Evolutionary conservation across 2,888 invertebrate genomes (phyloP).

Genomic region (Chelonus formosanus): DNA sequence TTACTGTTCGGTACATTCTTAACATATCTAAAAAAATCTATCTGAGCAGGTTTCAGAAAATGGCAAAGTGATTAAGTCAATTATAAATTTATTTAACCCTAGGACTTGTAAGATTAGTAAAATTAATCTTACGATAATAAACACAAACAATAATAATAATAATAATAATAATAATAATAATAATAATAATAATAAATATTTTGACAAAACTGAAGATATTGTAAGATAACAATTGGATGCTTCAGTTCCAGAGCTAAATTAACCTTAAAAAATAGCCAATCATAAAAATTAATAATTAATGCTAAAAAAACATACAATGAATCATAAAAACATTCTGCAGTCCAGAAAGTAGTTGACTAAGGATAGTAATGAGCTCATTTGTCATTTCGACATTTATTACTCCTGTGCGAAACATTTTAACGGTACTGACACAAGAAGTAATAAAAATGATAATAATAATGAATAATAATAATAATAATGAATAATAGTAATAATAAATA

Average conservation of each 20-base stretch:
- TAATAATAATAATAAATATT: no score
- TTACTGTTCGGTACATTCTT: conserved; percentile 49
- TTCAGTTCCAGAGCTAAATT: no score
- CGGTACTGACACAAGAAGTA: neutral
- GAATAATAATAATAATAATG: neutral
- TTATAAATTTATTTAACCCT: conserved; percentile 56
- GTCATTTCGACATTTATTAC: neutral
- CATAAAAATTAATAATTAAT: neutral
- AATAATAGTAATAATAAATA: neutral
- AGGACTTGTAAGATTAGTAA: conserved; percentile 43
- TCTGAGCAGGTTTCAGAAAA: conserved; percentile 61
- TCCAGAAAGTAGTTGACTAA: no score
- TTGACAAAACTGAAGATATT: no score
- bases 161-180: no score
- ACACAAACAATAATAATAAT: neutral
- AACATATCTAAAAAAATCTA: conserved; percentile 55
- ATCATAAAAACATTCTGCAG: no score
- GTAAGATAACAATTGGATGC: neutral
- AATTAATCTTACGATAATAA: neutral
- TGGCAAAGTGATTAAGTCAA: conserved; percentile 59
- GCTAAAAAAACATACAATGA: no score
- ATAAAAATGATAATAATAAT: neutral
- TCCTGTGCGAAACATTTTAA: no score
- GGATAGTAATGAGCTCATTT: neutral
- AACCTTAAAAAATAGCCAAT: neutral